These are phyloP conservation scores for Lithobates sylvaticus DNA, from an alignment of 2,797 vertebrate species.

Conservation along the genomic window DNA sequence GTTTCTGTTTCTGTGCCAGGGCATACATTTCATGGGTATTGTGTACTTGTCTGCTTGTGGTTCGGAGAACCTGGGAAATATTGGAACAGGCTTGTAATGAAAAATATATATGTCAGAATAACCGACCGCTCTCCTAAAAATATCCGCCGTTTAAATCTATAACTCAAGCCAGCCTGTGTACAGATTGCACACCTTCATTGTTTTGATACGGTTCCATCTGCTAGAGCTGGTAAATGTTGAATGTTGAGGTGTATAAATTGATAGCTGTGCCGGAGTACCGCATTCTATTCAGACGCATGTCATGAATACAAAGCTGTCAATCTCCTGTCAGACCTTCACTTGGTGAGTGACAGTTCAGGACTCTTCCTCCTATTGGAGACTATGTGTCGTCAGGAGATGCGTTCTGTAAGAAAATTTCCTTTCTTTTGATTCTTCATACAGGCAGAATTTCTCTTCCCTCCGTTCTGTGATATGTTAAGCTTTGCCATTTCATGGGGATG, in stretches of 20 bases:
- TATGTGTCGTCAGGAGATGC: neutral
- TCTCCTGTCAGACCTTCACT: constrained; percentile 19
- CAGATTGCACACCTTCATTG: neutral
- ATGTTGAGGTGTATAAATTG: constrained; percentile 13
- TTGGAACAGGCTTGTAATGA: neutral
- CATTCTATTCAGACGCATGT: neutral
- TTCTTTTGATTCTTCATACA: constrained; percentile 1
- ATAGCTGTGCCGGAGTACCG: neutral
- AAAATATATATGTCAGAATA: neutral
- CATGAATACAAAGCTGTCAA: constrained; percentile 27
- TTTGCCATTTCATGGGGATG: constrained; percentile 23
- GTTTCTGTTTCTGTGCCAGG: neutral
- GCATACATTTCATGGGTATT: neutral
- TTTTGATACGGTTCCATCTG: neutral
- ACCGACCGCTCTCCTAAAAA: neutral
- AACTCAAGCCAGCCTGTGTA: neutral
- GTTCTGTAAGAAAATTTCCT: constrained; percentile 3
- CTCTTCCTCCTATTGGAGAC: neutral
- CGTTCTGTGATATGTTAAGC: constrained; percentile 26
- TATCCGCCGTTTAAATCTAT: neutral
- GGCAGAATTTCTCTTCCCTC: neutral
- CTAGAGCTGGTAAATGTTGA: neutral
- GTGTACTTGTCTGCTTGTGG: neutral
- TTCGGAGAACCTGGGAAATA: neutral
- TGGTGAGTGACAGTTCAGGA: neutral